Conservation (phyloP, 2,888 invertebrate genomes). For the Macaria liturata region DNA sequence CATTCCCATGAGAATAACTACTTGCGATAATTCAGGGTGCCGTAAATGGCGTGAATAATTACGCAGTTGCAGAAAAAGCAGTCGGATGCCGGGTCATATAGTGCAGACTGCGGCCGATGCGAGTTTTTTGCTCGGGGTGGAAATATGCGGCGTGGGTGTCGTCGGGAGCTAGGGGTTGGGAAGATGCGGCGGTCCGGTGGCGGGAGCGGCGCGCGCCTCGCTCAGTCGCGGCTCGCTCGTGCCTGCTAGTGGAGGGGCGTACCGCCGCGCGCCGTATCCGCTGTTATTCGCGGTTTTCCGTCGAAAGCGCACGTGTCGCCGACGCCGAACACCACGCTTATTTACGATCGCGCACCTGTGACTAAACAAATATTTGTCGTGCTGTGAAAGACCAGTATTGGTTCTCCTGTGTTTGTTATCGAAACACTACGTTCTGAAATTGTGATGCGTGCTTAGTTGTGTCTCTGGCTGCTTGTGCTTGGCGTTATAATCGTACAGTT, state of each 20-base stretch:
- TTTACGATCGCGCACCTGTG: constrained; percentile 72
- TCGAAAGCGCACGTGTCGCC: constrained; percentile 75
- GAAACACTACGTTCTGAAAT: constrained; percentile 49
- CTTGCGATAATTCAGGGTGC: constrained; percentile 61
- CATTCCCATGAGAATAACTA: constrained; percentile 55
- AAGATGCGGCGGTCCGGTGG: constrained; percentile 49
- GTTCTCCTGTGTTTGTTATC: constrained; percentile 59
- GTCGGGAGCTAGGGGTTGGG: constrained; percentile 52
- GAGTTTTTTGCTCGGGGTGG: constrained; percentile 50
- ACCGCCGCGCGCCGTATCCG: constrained; percentile 48
- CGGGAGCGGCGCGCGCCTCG: constrained; percentile 37
- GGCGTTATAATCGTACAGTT: constrained; percentile 27
- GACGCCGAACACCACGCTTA: constrained; percentile 54
- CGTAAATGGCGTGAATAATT: constrained; percentile 76
- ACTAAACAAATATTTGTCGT: constrained; percentile 72
- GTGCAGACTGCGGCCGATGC: constrained; percentile 36
- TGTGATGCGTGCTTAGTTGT: constrained; percentile 66
- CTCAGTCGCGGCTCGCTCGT: constrained; percentile 74
- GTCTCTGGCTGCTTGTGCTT: constrained; percentile 43
- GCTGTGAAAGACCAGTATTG: constrained; percentile 69
- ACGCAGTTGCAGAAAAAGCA: constrained; percentile 64
- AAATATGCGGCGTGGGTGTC: constrained; percentile 53
- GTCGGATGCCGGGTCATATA: constrained; percentile 56
- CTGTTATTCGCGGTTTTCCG: constrained; percentile 74
- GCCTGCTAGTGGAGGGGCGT: constrained; percentile 69